Conservation (phyloP, 2,113 vertebrate genomes). For the Zingel zingel region DNA sequence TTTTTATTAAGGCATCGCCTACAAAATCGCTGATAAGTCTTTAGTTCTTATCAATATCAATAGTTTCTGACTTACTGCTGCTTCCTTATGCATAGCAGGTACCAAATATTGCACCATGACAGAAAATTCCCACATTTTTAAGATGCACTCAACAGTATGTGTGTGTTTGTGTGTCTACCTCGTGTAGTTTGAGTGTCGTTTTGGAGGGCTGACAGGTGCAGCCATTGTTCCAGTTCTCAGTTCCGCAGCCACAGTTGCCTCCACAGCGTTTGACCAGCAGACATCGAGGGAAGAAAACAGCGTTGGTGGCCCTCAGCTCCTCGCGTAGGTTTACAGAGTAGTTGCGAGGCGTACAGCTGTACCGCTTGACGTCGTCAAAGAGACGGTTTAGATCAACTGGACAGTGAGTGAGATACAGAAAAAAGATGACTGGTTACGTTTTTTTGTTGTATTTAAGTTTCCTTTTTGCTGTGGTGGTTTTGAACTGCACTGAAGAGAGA, state of each 20-base stretch:
- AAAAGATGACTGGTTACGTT: background rate
- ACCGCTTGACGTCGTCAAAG: conserved; percentile 94
- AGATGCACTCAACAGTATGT: background rate
- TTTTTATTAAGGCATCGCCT: background rate
- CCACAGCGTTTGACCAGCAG: conserved; percentile 96
- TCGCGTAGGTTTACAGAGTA: conserved; percentile 94
- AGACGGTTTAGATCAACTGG: conserved; percentile 95
- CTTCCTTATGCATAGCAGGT: background rate
- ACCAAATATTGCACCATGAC: background rate
- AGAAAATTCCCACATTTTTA: background rate
- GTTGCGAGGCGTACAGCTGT: conserved; percentile 96
- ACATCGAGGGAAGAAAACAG: conserved; percentile 96
- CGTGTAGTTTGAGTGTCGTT: conserved; percentile 90
- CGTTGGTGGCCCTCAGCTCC: conserved; percentile 90
- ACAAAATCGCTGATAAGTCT: background rate
- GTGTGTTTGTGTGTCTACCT: conserved; percentile 83
- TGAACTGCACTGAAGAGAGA: background rate
- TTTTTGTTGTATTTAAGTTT: background rate
- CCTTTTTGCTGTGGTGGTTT: background rate
- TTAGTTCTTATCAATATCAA: background rate
- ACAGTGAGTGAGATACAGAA: conserved; percentile 37
- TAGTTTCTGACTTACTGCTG: background rate
- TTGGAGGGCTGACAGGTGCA: conserved; percentile 91
- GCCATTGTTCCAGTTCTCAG: conserved; percentile 89
- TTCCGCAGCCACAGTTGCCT: conserved; percentile 95